phyloP scores from a whole-genome alignment of 2,797 vertebrate species.

The Acrossocheilus fasciatus region DNA sequence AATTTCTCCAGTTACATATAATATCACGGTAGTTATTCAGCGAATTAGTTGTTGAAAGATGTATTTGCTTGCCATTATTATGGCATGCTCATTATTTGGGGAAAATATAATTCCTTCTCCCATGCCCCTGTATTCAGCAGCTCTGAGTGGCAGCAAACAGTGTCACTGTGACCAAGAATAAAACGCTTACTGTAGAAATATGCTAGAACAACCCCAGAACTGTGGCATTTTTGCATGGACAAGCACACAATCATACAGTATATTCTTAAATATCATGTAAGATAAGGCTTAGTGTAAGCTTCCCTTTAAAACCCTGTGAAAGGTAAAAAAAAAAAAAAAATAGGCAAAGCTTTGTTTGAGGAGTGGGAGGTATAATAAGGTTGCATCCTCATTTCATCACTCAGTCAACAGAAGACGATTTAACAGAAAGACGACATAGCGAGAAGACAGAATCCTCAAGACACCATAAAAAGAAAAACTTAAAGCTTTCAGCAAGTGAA shows the following conservation, averaged over 20 bases:
- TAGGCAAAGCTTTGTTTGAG: constrained; percentile 14
- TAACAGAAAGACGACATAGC: not conserved
- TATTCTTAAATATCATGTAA: not conserved
- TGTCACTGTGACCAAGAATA: constrained; percentile 1
- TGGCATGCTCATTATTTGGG: not conserved
- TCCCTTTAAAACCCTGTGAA: not conserved
- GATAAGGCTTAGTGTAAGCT: not conserved
- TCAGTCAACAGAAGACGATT: constrained; percentile 16
- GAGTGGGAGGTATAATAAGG: constrained; percentile 16
- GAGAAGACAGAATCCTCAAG: not conserved
- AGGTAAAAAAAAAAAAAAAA: not conserved
- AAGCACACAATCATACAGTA: not conserved
- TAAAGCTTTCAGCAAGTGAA: constrained; percentile 29
- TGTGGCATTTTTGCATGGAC: not conserved
- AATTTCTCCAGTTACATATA: not conserved
- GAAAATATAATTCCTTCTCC: not conserved
- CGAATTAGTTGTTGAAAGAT: not conserved
- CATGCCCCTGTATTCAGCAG: not conserved
- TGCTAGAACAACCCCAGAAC: not conserved
- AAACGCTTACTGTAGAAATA: not conserved
- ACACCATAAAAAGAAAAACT: constrained; percentile 18
- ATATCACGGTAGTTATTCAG: not conserved
- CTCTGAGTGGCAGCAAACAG: not conserved
- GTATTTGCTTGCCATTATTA: not conserved
- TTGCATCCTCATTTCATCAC: constrained; percentile 58